These are phyloP conservation scores for Eumaeus atala DNA, from an alignment of 1,140 invertebrate species.

Conservation along the genomic window DNA sequence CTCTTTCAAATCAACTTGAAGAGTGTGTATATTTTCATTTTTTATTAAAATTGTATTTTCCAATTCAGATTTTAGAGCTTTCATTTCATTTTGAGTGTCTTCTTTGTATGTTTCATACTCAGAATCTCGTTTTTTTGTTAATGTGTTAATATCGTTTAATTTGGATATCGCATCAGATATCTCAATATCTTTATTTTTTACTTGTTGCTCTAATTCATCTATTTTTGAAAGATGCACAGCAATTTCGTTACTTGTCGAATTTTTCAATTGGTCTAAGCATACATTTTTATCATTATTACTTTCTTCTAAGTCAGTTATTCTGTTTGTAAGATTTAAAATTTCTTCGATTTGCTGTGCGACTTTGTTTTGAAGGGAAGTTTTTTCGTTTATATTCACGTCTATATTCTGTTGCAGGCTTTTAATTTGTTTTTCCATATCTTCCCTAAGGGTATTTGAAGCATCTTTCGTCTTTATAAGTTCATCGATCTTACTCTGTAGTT, in stretches of 20 bases:
- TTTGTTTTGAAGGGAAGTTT: conserved; percentile 14
- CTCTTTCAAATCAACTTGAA: conserved; percentile 4
- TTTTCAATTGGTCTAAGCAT: conserved; percentile 20
- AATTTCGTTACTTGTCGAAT: conserved; percentile 28
- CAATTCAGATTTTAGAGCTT: conserved; percentile 24
- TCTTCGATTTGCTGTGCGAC: conserved; percentile 13
- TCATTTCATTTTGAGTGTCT: conserved; percentile 21
- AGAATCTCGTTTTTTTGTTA: conserved; percentile 25
- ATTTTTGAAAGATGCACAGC: conserved; percentile 37
- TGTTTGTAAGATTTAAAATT: conserved; percentile 16
- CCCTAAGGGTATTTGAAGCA: conserved; percentile 2
- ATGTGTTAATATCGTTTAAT: neutral
- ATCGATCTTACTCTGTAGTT: neutral
- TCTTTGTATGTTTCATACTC: conserved; percentile 30
- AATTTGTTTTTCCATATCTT: conserved; percentile 31
- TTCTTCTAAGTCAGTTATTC: conserved; percentile 19
- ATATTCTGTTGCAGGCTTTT: conserved; percentile 27
- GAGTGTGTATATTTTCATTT: conserved; percentile 24
- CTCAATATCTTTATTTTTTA: conserved; percentile 18
- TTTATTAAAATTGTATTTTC: conserved; percentile 25
- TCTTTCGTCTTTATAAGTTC: neutral
- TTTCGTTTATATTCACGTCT: conserved; percentile 24
- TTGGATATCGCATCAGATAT: conserved; percentile 16
- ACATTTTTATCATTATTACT: conserved; percentile 19
- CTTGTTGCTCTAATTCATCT: conserved; percentile 30